phyloP scores from a whole-genome alignment of 37 sponge, comb jelly and placozoan genomes.

The Diacarnus erythraeanus region DNA sequence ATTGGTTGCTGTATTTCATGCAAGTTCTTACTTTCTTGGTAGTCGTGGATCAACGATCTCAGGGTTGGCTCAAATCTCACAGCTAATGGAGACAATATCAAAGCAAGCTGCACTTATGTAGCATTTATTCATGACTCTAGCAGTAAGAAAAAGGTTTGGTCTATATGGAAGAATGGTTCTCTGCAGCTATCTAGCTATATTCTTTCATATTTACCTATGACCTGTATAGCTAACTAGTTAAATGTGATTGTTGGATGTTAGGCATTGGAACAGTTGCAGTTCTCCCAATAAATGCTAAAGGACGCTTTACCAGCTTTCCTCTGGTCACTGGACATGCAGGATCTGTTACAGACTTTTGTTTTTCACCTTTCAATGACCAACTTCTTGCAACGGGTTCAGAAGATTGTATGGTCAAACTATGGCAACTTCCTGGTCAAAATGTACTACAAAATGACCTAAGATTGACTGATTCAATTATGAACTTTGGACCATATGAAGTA shows the following conservation, averaged over 20 bases:
- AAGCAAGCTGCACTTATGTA: conserved; percentile 54
- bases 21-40: neutral
- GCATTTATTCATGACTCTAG: conserved; percentile 71
- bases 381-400: conserved; percentile 83
- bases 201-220: neutral
- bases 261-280: conserved; percentile 64
- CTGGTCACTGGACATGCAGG: conserved; percentile 62
- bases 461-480: neutral
- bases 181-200: neutral
- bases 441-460: neutral
- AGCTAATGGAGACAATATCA: conserved; percentile 58
- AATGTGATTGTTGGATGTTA: neutral
- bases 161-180: too few species aligned
- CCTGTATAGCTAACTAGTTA: neutral
- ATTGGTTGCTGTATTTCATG: neutral
- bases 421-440: conserved; percentile 56
- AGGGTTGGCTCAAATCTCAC: conserved; percentile 69
- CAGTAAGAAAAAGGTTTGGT: conserved; percentile 9
- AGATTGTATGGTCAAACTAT: conserved; percentile 75
- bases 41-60: conserved; percentile 77
- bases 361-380: conserved; percentile 82
- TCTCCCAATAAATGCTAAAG: conserved; percentile 52
- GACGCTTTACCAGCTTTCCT: conserved; percentile 65
- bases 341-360: conserved; percentile 76
- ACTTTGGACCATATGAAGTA: neutral